These are phyloP conservation scores for Synanceia verrucosa DNA, from an alignment of 2,797 vertebrate species.

Conservation along the genomic window DNA sequence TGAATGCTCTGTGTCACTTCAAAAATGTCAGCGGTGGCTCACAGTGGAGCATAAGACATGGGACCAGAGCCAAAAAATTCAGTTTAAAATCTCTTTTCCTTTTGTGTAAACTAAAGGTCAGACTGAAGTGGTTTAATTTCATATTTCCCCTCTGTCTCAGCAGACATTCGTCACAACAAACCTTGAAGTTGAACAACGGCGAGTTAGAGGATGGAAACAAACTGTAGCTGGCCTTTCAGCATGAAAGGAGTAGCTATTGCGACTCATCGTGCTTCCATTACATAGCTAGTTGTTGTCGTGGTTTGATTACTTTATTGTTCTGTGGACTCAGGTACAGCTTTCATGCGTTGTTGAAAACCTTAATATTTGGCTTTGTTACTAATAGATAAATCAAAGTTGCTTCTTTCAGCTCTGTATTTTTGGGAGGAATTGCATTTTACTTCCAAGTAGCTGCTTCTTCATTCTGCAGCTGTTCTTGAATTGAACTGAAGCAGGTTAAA, in stretches of 20 bases:
- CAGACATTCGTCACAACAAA: slow-evolving; percentile 32
- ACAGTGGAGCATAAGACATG: background rate
- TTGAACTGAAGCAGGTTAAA: background rate
- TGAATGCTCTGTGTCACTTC: background rate
- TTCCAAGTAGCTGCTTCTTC: background rate
- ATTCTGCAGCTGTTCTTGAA: background rate
- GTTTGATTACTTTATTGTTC: slow-evolving; percentile 3
- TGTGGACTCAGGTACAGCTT: background rate
- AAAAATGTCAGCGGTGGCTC: slow-evolving; percentile 1
- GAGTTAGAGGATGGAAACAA: slow-evolving; percentile 27
- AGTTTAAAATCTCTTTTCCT: slow-evolving; percentile 17
- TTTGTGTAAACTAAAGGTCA: slow-evolving; percentile 57
- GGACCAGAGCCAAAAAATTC: slow-evolving; percentile 23
- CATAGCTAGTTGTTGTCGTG: background rate
- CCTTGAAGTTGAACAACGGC: slow-evolving; percentile 1
- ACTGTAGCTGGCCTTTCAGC: slow-evolving; percentile 35
- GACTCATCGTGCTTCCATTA: background rate
- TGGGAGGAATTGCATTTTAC: background rate
- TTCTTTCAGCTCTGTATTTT: background rate
- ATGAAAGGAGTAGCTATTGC: background rate
- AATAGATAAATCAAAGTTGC: background rate
- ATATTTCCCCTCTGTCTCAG: slow-evolving; percentile 28
- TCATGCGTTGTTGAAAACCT: background rate
- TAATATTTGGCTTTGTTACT: background rate
- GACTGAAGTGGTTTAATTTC: slow-evolving; percentile 29